These are phyloP conservation scores for Orius insidiosus DNA, from an alignment of 1,140 invertebrate species.

Conservation along the genomic window DNA sequence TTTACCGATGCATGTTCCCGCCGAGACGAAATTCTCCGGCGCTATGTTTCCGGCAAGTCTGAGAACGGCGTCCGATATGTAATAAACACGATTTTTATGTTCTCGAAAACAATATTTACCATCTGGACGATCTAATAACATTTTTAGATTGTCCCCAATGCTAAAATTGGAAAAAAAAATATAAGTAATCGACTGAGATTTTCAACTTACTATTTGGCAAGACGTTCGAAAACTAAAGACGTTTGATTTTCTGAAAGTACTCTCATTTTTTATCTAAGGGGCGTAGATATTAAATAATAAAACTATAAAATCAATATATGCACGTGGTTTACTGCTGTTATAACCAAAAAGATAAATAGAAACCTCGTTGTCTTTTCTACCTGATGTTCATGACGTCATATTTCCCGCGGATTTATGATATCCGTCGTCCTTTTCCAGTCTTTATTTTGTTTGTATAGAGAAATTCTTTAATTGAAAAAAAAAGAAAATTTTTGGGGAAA, in stretches of 20 bases:
- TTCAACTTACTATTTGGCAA: constrained; percentile 13
- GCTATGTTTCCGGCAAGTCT: constrained; percentile 55
- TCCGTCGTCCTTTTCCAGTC: too few species aligned
- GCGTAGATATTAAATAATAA: not conserved
- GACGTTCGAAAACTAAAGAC: not conserved
- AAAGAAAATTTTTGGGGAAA: too few species aligned
- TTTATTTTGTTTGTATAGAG: too few species aligned
- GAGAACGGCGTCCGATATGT: constrained; percentile 67
- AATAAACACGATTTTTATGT: constrained; percentile 84
- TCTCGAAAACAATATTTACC: constrained; percentile 91
- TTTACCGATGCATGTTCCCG: constrained; percentile 96
- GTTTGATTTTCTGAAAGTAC: not conserved
- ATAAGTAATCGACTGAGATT: constrained; percentile 9
- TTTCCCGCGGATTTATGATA: too few species aligned
- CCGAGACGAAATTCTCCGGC: constrained; percentile 63
- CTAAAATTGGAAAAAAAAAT: constrained; percentile 38
- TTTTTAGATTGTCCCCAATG: constrained; percentile 87
- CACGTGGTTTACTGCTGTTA: not conserved
- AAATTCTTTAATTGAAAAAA: too few species aligned
- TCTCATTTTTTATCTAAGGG: not conserved
- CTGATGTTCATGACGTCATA: too few species aligned
- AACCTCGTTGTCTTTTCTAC: too few species aligned
- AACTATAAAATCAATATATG: not conserved
- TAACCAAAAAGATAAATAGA: too few species aligned
- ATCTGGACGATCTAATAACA: constrained; percentile 91